Evolutionary conservation across 2,113 vertebrate genomes (phyloP), one percentile per base, ranked within the genome.

Genomic region (Myrmecobius fasciatus): DNA sequence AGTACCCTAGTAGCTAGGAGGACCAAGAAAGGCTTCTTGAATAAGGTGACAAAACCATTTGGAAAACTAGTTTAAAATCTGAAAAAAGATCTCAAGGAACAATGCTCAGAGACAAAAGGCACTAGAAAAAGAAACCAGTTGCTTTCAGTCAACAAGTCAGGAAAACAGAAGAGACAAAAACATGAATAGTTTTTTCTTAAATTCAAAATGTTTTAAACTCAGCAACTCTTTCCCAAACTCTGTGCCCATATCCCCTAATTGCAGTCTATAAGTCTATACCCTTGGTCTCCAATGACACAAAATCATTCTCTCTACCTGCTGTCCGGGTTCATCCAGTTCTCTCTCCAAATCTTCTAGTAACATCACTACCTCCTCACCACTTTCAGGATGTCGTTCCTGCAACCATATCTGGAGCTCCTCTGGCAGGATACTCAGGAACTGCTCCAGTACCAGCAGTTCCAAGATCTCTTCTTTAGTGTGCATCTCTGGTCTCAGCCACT

Each of bases 401-500:
- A 98, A 97, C 97, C 97, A 98, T 60, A 96, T 54, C 95, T 97
- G 97, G 20, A 98, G 96, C 67, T 98, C 97, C 6, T 56, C 91
- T 53, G 97, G 97, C 93, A 98, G 97, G 96, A 98, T 98, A 94
- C 94, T 97, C 90, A 98, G 94, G 94, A 97, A 98, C 95, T 98
- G 97, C 97, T 97, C 97, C n/a, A 98, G 95, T 67, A 97, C 97
- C 93, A 98, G 95, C 91, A 98, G 93, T 90, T 98, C 98, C 90
- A 98, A 94, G 54, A 98, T 97, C 94, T 98, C 97, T 93, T 97
- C 97, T 91, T 97, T 98, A 67, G 97, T 98, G 95, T 96, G 95
- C 48, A 97, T 92, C 91, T 98, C 98, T 0, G 98, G 98, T 83
- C 96, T n/a, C 94, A 98, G 97, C 97, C 98, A 98, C 94, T 98